These are phyloP conservation scores for Drosophila bunnanda DNA, from an alignment of 2,888 invertebrate genomes.

Conservation along the genomic window DNA sequence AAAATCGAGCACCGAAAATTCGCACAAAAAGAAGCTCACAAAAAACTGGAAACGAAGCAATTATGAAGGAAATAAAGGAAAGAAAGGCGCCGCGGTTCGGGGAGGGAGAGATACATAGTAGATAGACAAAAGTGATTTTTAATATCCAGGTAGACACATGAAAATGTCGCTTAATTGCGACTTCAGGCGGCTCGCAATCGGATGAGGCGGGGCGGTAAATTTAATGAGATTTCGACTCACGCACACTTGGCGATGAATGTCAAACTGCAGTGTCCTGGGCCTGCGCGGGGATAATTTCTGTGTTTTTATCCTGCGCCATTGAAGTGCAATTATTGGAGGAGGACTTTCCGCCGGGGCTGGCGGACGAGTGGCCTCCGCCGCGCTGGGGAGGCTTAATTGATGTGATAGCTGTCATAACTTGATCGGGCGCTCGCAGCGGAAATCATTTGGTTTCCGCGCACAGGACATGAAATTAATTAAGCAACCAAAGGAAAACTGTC, in stretches of 20 bases:
- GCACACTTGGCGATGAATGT: conserved; percentile 47
- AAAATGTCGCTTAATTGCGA: conserved; percentile 56
- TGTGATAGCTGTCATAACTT: conserved; percentile 48
- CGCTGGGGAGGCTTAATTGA: conserved; percentile 37
- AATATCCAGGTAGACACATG: conserved; percentile 41
- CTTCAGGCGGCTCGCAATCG: conserved; percentile 13
- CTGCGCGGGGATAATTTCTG: conserved; percentile 27
- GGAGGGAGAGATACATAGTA: background rate
- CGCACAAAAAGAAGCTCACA: conserved; percentile 7
- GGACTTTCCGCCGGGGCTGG: conserved; percentile 22
- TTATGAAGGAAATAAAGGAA: conserved; percentile 10
- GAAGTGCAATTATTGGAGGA: conserved; percentile 46
- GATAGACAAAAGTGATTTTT: conserved; percentile 50
- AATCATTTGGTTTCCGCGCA: conserved; percentile 38
- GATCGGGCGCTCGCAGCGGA: conserved; percentile 37
- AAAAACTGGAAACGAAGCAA: conserved; percentile 26
- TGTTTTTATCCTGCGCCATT: conserved; percentile 26
- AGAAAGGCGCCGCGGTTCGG: no score
- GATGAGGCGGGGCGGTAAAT: conserved; percentile 17
- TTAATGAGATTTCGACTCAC: conserved; percentile 53
- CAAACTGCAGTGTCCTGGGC: conserved; percentile 33
- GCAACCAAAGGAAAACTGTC: conserved; percentile 47
- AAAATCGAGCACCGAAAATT: conserved; percentile 23
- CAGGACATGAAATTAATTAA: conserved; percentile 47
- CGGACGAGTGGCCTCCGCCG: conserved; percentile 9